phyloP scores from a whole-genome alignment of 2,113 vertebrate species.

The Peromyscus maniculatus region DNA sequence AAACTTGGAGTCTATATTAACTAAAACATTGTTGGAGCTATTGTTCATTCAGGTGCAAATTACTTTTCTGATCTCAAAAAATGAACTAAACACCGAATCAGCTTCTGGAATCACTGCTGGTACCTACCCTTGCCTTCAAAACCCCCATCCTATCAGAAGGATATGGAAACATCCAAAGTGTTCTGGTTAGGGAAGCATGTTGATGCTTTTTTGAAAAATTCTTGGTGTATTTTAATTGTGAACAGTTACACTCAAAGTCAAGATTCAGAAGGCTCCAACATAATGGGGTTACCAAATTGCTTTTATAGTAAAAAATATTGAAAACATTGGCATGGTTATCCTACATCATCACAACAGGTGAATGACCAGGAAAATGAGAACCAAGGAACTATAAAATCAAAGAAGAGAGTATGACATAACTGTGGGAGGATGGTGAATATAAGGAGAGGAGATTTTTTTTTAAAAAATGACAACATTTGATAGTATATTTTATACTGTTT shows the following conservation, averaged over 20 bases:
- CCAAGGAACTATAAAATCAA: not conserved
- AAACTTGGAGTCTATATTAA: slow-evolving; percentile 67
- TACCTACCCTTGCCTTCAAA: not conserved
- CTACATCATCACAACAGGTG: not conserved
- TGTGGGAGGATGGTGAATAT: not conserved
- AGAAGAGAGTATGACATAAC: not conserved
- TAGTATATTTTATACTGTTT: not conserved
- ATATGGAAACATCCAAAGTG: not conserved
- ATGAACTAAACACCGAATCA: not conserved
- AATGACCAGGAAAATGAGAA: not conserved
- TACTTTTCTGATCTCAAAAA: not conserved
- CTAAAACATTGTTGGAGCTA: slow-evolving; percentile 38
- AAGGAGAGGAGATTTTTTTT: not conserved
- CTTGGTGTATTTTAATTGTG: slow-evolving; percentile 2
- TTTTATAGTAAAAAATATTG: not conserved
- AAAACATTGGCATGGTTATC: not conserved
- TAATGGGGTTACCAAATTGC: not conserved
- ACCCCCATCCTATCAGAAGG: not conserved
- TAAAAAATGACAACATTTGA: not conserved
- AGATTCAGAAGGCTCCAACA: not conserved
- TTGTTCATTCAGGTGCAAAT: slow-evolving; percentile 71
- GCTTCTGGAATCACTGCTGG: not conserved
- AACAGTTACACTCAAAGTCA: not conserved
- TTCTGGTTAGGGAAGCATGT: not conserved
- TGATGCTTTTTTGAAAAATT: not conserved